Evolutionary conservation across 1,140 invertebrate genomes (phyloP), one percentile per base, ranked within the genome.

Genomic region (Ips typographus): DNA sequence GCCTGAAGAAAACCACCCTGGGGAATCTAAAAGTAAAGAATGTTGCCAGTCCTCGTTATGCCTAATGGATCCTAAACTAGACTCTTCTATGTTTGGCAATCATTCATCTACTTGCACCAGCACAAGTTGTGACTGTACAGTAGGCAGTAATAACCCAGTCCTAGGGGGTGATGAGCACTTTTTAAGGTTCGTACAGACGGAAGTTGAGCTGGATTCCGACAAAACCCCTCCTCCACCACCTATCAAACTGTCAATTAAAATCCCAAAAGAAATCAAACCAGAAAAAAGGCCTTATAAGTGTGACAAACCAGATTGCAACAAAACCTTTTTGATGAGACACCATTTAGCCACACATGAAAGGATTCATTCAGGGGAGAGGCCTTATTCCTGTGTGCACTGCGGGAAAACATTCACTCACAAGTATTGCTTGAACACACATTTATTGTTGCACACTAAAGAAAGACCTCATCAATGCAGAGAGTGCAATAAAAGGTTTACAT

Each of bases 381-480:
- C 90, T 67, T 93, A 90, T 78, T 90, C 90, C 41, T 94, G 92
- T 80, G 85, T 88, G 41, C 90, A 93, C 76, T 94, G 93, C 80
- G 91, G 91, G 51, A 94, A 94, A 77, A 91, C 89, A 67, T 94
- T 94, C 81, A 91, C 91, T 39, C 86, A 92, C 76, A 93, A 92
- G 80, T 91, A 92, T 78, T 92, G 90, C 80, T 84, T 93, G 57
- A 91, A 91, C 78, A 93, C 91, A 6, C 92, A 94, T 81, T 80
- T 92, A 43, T 78, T 92, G 66, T 82, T 93, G 47, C 92, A 94
- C 79, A 92, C 90, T 41, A 89, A 90, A 2, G 90, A 93, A 62
- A 83, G 91, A 71, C 91, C 92, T 4, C 94, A 91, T 80, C 87
- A 91, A 75, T 94, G 92, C 80, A 85, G 87, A 63, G 89, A 93